These are phyloP conservation scores for Platycercus adscitus DNA, from an alignment of 2,113 vertebrate species.

Conservation along the genomic window DNA sequence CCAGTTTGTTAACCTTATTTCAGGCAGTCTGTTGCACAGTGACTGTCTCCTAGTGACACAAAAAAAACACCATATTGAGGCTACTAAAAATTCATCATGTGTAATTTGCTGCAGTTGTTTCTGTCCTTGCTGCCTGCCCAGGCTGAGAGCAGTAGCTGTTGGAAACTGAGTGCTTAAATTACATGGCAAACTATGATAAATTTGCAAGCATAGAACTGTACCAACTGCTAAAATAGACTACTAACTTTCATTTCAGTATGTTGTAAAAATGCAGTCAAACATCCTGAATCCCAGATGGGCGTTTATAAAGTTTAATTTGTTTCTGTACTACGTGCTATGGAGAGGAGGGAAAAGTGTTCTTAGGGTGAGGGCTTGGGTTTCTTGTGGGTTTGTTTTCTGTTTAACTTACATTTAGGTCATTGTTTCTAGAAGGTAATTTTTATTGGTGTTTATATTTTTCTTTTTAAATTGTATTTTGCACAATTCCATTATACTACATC, in stretches of 20 bases:
- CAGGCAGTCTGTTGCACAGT: background rate
- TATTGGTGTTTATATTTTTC: background rate
- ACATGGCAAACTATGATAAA: slow-evolving; percentile 28
- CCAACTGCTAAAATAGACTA: background rate
- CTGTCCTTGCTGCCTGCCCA: background rate
- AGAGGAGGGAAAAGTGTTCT: background rate
- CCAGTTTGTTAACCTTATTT: background rate
- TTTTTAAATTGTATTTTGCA: background rate
- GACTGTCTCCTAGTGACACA: background rate
- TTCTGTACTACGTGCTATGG: background rate
- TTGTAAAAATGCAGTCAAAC: slow-evolving; percentile 26
- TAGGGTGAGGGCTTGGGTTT: background rate
- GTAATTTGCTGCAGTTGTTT: background rate
- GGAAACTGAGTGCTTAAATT: slow-evolving; percentile 40
- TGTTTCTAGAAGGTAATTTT: background rate
- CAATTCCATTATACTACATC: background rate
- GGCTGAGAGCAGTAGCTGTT: slow-evolving; percentile 7
- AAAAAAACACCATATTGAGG: background rate
- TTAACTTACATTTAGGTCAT: background rate
- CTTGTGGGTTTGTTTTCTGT: background rate
- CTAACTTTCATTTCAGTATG: slow-evolving; percentile 18
- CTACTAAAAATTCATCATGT: slow-evolving; percentile 33
- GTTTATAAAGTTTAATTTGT: slow-evolving; percentile 9
- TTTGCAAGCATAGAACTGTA: background rate
- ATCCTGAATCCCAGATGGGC: background rate